phyloP scores from a whole-genome alignment of 2,113 vertebrate species.

The Pseudois nayaur region DNA sequence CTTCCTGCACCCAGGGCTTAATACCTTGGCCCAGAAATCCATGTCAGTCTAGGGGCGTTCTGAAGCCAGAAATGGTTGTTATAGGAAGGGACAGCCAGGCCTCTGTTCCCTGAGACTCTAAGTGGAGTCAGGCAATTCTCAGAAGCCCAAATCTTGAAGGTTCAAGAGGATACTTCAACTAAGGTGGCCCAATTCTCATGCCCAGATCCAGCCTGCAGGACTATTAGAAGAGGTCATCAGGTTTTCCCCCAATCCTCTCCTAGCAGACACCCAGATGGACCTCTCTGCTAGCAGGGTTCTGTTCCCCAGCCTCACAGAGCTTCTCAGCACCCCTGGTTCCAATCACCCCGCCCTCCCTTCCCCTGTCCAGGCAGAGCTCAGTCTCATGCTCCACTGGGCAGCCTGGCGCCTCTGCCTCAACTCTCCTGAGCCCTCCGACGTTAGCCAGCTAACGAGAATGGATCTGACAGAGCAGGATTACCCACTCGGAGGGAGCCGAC shows the following conservation, averaged over 20 bases:
- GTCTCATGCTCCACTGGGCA: not conserved
- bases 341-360: rapidly evolving
- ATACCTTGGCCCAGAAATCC: not conserved
- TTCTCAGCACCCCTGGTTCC: not conserved
- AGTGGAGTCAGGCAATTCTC: not conserved
- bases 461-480: conserved; percentile 77
- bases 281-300: not conserved
- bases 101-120: not conserved
- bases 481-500: conserved; percentile 70
- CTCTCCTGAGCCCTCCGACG: not conserved
- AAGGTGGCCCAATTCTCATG: not conserved
- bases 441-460: conserved; percentile 58
- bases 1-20: not conserved
- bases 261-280: not conserved
- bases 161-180: not conserved
- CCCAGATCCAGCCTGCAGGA: not conserved
- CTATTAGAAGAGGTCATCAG: not conserved
- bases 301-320: not conserved
- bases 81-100: not conserved
- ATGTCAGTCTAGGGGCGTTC: not conserved
- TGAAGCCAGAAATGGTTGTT: not conserved
- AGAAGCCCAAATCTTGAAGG: not conserved
- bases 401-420: conserved; percentile 16
- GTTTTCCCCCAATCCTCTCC: too few species aligned
- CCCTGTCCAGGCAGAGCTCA: not conserved